Conservation (phyloP, 2,113 vertebrate species). For the Lepus timidus region DNA sequence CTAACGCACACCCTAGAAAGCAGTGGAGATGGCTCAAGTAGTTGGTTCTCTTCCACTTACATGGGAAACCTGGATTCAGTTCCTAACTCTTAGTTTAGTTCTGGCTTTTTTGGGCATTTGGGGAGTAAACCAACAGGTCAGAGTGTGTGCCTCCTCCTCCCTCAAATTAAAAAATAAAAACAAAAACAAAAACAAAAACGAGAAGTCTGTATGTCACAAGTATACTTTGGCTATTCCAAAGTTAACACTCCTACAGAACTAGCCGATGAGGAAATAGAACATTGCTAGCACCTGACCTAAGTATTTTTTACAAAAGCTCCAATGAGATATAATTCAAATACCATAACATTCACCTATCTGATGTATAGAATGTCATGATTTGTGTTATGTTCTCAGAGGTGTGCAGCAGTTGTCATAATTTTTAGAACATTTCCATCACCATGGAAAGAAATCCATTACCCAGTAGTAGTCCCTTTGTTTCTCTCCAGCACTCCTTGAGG, state of each 20-base stretch:
- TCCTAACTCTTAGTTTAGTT: no score
- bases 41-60: no score
- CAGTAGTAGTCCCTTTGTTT: neutral
- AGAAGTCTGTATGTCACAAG: neutral
- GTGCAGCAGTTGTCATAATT: neutral
- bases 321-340: neutral
- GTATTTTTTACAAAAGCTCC: neutral
- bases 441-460: neutral
- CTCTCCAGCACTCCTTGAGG: neutral
- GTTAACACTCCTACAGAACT: neutral
- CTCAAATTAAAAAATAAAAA: no score
- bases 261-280: neutral
- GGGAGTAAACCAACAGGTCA: no score
- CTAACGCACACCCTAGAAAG: no score
- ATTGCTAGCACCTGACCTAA: neutral
- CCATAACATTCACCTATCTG: neutral
- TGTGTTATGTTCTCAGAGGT: neutral
- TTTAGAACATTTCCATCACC: neutral
- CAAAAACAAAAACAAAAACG: neutral
- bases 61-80: no score
- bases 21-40: no score
- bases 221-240: neutral
- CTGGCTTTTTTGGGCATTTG: no score
- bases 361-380: neutral
- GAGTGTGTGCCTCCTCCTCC: no score